phyloP scores from a whole-genome alignment of 1,140 invertebrate species.

The Doryteuthis pealeii region DNA sequence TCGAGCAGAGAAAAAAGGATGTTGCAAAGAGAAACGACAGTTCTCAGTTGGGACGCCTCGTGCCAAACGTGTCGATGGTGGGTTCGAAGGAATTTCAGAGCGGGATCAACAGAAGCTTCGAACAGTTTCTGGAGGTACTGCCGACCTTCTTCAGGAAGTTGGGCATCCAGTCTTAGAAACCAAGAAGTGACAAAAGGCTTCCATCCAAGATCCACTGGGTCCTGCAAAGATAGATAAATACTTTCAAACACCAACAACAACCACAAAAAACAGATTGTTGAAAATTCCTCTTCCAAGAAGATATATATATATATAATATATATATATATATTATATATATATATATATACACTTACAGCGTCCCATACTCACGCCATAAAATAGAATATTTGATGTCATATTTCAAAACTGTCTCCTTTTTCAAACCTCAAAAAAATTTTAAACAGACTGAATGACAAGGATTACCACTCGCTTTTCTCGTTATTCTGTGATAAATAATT shows the following conservation, averaged over 20 bases:
- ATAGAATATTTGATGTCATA: too few species aligned
- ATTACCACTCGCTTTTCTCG: too few species aligned
- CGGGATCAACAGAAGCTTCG: constrained; percentile 67
- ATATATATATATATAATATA: too few species aligned
- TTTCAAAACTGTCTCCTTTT: too few species aligned
- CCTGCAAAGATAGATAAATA: constrained; percentile 32
- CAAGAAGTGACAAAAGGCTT: constrained; percentile 57
- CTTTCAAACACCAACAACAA: not conserved
- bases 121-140: constrained; percentile 67
- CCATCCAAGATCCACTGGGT: constrained; percentile 59
- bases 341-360: too few species aligned
- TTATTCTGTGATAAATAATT: too few species aligned
- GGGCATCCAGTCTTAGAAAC: constrained; percentile 50
- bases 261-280: too few species aligned
- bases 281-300: too few species aligned
- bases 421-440: too few species aligned
- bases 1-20: constrained; percentile 54
- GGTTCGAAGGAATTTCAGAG: constrained; percentile 60
- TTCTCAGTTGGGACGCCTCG: constrained; percentile 44
- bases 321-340: too few species aligned
- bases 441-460: too few species aligned
- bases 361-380: too few species aligned
- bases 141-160: constrained; percentile 53
- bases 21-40: constrained; percentile 51
- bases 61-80: constrained; percentile 43